These are phyloP conservation scores for Cylindroiulus punctatus DNA, from an alignment of 2,888 invertebrate species.

Conservation along the genomic window DNA sequence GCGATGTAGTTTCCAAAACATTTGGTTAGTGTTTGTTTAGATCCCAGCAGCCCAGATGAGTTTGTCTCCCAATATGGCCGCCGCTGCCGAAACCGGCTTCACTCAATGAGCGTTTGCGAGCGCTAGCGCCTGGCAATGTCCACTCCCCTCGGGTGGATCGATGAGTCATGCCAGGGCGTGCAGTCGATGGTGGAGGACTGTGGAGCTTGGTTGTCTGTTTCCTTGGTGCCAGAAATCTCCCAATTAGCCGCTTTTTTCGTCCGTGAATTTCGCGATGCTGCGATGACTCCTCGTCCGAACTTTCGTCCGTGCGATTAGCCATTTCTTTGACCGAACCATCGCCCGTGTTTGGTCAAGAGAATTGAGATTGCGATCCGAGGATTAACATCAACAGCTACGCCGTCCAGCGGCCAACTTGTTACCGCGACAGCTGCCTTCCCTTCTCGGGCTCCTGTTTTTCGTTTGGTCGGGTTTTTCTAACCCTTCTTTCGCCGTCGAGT, in stretches of 20 bases:
- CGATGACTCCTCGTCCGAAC: not conserved
- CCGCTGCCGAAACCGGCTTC: not conserved
- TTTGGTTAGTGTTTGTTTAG: too few species aligned
- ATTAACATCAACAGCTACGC: not conserved
- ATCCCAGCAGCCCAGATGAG: not conserved
- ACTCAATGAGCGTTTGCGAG: not conserved
- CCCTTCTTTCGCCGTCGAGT: not conserved
- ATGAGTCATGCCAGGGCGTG: constrained; percentile 1
- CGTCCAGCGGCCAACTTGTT: not conserved
- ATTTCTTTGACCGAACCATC: not conserved
- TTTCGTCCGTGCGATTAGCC: not conserved
- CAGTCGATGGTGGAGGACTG: not conserved
- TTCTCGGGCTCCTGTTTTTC: constrained; percentile 12
- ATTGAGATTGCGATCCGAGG: not conserved
- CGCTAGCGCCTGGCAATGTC: not conserved
- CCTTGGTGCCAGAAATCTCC: not conserved
- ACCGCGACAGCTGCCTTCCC: not conserved
- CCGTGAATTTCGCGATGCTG: not conserved
- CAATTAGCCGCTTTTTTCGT: not conserved
- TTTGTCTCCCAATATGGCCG: not conserved
- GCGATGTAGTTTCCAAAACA: not conserved
- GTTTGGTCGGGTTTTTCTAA: not conserved
- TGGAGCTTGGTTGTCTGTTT: not conserved
- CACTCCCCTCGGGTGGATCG: not conserved
- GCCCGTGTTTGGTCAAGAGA: not conserved